Evolutionary conservation across 2,888 invertebrate species (phyloP).

Genomic region (Rhodophaea formosa): DNA sequence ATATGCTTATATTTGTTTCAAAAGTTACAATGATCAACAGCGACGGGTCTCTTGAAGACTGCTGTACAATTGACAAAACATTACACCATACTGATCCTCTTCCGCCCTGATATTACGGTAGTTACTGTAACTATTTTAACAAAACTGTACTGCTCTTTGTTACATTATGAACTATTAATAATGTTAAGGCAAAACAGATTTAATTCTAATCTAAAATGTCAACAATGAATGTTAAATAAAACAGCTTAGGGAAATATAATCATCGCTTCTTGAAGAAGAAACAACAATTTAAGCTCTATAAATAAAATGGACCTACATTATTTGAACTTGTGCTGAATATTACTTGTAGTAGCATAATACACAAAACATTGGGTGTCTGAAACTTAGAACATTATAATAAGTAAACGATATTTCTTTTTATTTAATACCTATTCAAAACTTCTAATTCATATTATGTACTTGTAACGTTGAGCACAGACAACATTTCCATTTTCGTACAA

Average conservation of each 20-base stretch:
- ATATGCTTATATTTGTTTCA: conserved; percentile 93
- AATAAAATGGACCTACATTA: conserved; percentile 77
- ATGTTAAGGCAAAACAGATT: conserved; percentile 80
- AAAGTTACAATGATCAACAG: conserved; percentile 83
- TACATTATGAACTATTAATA: conserved; percentile 75
- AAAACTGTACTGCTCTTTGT: conserved; percentile 73
- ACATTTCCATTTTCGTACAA: too few species aligned
- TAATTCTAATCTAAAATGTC: conserved; percentile 77
- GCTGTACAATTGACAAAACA: conserved; percentile 76
- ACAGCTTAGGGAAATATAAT: conserved; percentile 68
- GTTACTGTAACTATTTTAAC: conserved; percentile 66
- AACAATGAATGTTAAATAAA: conserved; percentile 80
- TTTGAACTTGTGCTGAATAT: conserved; percentile 78
- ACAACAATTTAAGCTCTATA: conserved; percentile 69
- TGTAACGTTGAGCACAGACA: not conserved
- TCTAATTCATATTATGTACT: not conserved
- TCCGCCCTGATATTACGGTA: conserved; percentile 52
- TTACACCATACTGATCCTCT: conserved; percentile 66
- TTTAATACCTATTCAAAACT: too few species aligned
- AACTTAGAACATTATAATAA: conserved; percentile 1
- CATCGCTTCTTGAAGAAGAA: conserved; percentile 49
- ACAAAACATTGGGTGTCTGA: conserved; percentile 30
- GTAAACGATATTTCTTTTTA: too few species aligned
- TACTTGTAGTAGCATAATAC: conserved; percentile 64
- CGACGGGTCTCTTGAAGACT: conserved; percentile 70